Evolutionary conservation across 2,888 invertebrate species (phyloP), one percentile per base, ranked within the genome.

Genomic region (Meganola albula): DNA sequence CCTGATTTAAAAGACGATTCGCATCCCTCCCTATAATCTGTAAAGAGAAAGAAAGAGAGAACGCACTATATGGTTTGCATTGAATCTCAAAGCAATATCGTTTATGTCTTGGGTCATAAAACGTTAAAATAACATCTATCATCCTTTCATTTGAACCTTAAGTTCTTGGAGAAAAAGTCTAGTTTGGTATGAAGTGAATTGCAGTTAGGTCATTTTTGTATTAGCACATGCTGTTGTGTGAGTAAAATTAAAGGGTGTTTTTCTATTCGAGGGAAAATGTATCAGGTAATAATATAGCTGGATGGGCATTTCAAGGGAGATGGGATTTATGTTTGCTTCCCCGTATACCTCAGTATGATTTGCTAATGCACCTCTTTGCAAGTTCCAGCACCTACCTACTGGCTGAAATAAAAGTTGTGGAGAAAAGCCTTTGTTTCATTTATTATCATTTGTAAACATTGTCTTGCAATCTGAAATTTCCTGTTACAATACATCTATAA

Each of bases 201-300:
- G 10, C 24, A 3, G n/a, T 46, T 50, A 45, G 1, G 24, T 4
- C 29, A 0, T 40, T 52, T 24, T 26, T 28, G 4, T n/a, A 21
- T 22, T 10, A 3, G 26, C 18, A 7, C 12, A 14, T 21, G 24
- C 34, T 50, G 44, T 44, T 55, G 56, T 61, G 64, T 59, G 63
- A 62, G 71, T 65, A 63, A 73, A 73, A 72, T 73, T 71, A 72
- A 66, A 70, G 71, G 67, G 68, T 68, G 70, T 71, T 73, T 71
- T 72, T 74, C 69, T 67, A 58, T 64, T 64, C 57, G 48, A 58
- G 58, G 64, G 63, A 63, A 67, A 74, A 71, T 66, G 67, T 73
- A 74, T 76, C 69, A 71, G 68, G 69, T 74, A 73, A 68, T 73
- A 74, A 69, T 69, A 69, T 58, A 67, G 61, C 62, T 59, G 65